Evolutionary conservation across 2,113 vertebrate species (phyloP), one percentile per base, ranked within the genome.

Genomic region (Microcebus murinus): DNA sequence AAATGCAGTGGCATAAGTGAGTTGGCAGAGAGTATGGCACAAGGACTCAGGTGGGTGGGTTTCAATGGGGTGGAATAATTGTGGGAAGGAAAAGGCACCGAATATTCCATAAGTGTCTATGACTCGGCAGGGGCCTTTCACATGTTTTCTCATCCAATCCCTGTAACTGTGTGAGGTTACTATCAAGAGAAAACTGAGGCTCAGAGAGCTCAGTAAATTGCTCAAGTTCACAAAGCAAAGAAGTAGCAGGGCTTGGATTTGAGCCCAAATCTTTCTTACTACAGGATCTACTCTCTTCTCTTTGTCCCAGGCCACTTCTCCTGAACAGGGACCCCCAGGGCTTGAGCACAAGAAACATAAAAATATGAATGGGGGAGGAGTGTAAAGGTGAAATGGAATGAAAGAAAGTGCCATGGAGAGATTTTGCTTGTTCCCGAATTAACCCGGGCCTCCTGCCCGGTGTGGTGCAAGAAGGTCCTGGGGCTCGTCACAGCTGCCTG

Each of bases 341-440:
- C 31, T 67, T 68, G 31, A 88, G 29, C 29, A 67, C 15, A 73
- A 83, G 48, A 55, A 77, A 57, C 14, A 36, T 42, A 87, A 74
- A 82, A 83, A 48, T 6, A 18, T 25, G 29, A 21, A 68, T 4
- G 2, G 20, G 0, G 29, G 23, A 9, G 13, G 2, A 0, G 12
- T 20, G 1, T 15, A 63, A 61, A 59, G 7, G 1, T 45, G 36
- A 45, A 68, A 68, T 14, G 12, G 13, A 76, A 65, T 29, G 50
- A n/a, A 70, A 70, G 42, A 18, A 80, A n/a, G 7, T n/a, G 3
- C 59, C 29, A 18, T 68, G 68, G 42, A 67, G 50, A 63, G 10
- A 71, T 13, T 86, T 42, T 61, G 34, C 36, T 27, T 68, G 34
- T 82, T 87, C 55, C 21, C 42, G 55, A 29, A 15, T 52, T 61